Percentiles rank a stretch among this genome's conserved stretches.
Evolutionary conservation across 2,888 invertebrate species (phyloP).

Genomic region (Nomada lathburiana): DNA sequence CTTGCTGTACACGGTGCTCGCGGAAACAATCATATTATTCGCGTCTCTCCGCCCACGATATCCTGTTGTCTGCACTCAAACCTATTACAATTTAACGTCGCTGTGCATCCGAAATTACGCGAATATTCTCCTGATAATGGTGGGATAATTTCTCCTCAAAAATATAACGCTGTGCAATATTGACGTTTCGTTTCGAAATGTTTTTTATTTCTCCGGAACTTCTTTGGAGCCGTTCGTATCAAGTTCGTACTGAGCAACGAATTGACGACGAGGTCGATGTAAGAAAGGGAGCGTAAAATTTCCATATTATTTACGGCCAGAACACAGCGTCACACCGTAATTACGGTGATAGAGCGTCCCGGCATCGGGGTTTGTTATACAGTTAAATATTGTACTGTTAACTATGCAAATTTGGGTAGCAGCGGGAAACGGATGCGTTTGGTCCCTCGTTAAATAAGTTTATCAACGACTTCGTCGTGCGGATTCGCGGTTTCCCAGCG

Average conservation of each 20-base stretch:
- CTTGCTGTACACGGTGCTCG: background rate
- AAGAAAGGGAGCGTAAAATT: background rate
- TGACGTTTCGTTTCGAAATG: too few relatives aligned
- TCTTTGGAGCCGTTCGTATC: too few relatives aligned
- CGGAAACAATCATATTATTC: constrained; percentile 26
- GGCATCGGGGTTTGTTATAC: constrained; percentile 31
- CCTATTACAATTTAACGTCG: constrained; percentile 2
- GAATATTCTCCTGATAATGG: too few relatives aligned
- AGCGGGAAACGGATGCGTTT: constrained; percentile 31
- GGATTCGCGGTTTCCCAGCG: constrained; percentile 4
- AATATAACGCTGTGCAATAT: too few relatives aligned
- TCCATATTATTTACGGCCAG: background rate
- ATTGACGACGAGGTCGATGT: background rate
- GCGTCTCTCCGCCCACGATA: background rate
- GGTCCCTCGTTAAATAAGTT: constrained; percentile 44
- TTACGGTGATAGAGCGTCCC: constrained; percentile 37
- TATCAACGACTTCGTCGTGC: constrained; percentile 31
- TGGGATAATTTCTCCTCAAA: too few relatives aligned
- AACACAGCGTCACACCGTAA: constrained; percentile 18
- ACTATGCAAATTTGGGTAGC: constrained; percentile 44
- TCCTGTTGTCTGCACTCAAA: background rate
- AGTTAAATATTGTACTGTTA: constrained; percentile 52
- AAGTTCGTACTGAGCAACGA: too few relatives aligned
- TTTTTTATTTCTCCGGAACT: too few relatives aligned
- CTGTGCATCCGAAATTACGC: background rate